Conservation (phyloP, 2,113 vertebrate genomes). For the Tauraco erythrolophus region DNA sequence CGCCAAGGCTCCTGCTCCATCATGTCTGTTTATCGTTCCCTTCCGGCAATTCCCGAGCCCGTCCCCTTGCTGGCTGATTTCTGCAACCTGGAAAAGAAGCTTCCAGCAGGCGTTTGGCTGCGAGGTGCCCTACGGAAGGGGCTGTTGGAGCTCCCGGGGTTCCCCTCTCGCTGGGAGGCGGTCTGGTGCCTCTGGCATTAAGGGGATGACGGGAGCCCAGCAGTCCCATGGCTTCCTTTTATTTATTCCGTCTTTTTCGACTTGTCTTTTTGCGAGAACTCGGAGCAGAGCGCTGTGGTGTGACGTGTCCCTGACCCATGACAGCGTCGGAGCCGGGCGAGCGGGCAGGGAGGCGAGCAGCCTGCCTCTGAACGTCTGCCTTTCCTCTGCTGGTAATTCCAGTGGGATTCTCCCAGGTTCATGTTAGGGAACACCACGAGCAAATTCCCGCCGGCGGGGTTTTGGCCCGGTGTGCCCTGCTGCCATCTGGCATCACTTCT, state of each 20-base stretch:
- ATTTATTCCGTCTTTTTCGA: not conserved
- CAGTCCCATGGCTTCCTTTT: not conserved
- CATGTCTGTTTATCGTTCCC: not conserved
- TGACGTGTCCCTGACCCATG: not conserved
- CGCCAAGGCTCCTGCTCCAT: not conserved
- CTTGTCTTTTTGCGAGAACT: not conserved
- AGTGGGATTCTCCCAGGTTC: not conserved
- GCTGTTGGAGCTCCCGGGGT: not conserved
- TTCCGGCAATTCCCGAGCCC: not conserved
- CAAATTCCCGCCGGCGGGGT: accelerated
- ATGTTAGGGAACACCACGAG: not conserved
- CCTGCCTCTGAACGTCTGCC: not conserved
- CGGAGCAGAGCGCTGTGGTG: no score
- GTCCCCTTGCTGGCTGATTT: not conserved
- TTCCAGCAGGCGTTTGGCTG: not conserved
- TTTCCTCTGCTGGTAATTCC: no score
- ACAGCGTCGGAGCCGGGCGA: not conserved
- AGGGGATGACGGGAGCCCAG: accelerated
- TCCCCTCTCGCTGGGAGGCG: not conserved
- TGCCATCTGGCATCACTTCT: not conserved
- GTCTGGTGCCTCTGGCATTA: not conserved
- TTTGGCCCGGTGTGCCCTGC: not conserved
- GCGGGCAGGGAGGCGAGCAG: not conserved
- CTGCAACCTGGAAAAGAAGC: not conserved
- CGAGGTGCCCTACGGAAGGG: not conserved